Evolutionary conservation across 2,888 invertebrate genomes (phyloP), one percentile per base, ranked within the genome.

Genomic region (Plebejus anna): DNA sequence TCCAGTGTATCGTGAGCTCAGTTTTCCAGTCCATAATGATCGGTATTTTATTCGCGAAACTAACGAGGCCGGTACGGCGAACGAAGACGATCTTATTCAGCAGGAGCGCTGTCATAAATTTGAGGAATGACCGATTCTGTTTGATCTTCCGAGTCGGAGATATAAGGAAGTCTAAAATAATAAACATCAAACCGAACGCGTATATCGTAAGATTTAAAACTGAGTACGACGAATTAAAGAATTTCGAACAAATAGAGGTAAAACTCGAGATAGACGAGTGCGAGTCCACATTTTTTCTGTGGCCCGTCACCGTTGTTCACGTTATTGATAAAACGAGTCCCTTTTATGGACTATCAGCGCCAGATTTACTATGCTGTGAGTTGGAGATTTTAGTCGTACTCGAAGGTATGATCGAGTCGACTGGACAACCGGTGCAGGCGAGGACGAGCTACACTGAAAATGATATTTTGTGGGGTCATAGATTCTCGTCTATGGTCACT

Each of bases 241-340:
- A 96, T 5, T 97, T 97, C 83, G 97, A 97, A 86, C 98, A 98
- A 86, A 96, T 96, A 57, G 97, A 98, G 85, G 89, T 98, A 51
- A 91, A 95, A 77, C 94, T 96, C 0, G 95, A 95, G 81, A 95
- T 96, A n/a, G 98, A 98, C 84, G 97, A 97, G 38, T 97, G 98
- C 82, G 96, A 97, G 80, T 97, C 98, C 9, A 94, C 99, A 5
- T 99, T 99, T 91, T 97, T 99, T 85, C 97, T 99, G 79, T 99
- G 99, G 99, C 99, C 99, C 0, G 96, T 98, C 87, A 97, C 98
- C 7, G 96, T 99, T 47, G 97, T 98, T 28, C 99, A 99, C 87
- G 95, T 95, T 79, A 99, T 99, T 82, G 97, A 98, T 86, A 95
- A 95, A 77, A 90, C 92, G 0, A 98, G 98, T 82, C 99, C 99